Base-by-base conservation (phyloP, 2,797 vertebrate species). In the Lophotriccus pileatus region DNA sequence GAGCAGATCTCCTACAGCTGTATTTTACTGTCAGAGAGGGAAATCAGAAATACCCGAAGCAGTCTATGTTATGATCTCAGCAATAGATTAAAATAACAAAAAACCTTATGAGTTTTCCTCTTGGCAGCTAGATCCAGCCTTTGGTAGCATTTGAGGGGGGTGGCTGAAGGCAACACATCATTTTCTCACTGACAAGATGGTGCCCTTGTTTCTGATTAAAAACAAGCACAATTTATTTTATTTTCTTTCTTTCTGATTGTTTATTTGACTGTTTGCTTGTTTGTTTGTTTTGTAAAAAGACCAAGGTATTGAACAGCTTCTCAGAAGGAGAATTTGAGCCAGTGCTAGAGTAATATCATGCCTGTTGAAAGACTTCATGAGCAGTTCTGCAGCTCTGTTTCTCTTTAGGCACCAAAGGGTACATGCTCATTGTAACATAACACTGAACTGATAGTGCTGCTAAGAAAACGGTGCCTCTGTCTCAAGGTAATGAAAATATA, bases 391-490 rank as follows among this genome's bases (percentile, higher is more conserved):
- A 75, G 55, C 28, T 86, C 87, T 94, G 87, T 96, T 97, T 97
- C 95, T 97, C 67, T 93, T 93, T 89, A 97, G 93, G 81, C 96
- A 95, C 96, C 97, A 97, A 97, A 97, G 95, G 73, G n/a, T n/a
- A 59, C 80, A 55, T 94, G 94, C 67, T 89, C 62, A 53, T 47
- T 59, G 4, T 93, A 84, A 80, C 79, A 78, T 1, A 7, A 77
- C 64, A 55, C 24, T 94, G 83, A 90, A 72, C 79, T 76, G 92
- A 93, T 52, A 76, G 63, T 24, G 17, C 41, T 76, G 41, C 44
- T 74, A 46, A 80, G 76, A 94, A 92, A 93, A 90, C 75, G 27
- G 39, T 46, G 21, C 30, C 24, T 68, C 58, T 2, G 4, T 43
- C 67, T 53, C 63, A 53, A 56, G 34, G 30, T 60, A 96, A 90